phyloP scores from a whole-genome alignment of 2,113 vertebrate species.

The Myotis brandtii region DNA sequence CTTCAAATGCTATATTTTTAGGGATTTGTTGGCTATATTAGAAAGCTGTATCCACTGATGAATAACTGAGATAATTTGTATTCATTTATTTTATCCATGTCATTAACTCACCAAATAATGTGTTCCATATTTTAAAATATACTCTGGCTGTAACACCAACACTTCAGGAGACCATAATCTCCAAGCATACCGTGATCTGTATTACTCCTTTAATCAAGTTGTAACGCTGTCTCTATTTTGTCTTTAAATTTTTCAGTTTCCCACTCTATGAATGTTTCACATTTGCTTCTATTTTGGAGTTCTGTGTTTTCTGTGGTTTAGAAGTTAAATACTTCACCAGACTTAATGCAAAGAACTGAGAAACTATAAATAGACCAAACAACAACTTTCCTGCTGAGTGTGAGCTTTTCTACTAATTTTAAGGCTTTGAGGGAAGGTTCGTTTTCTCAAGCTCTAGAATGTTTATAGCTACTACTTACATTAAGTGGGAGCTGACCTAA shows the following conservation, averaged over 20 bases:
- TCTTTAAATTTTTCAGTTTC: conserved; percentile 43
- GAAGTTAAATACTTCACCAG: conserved; percentile 58
- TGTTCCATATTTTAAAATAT: neutral
- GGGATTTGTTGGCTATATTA: neutral
- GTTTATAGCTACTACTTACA: conserved; percentile 56
- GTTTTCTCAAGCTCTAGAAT: conserved; percentile 61
- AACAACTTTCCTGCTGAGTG: conserved; percentile 74
- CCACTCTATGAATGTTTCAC: conserved; percentile 8
- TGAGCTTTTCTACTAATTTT: conserved; percentile 75
- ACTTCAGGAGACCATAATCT: neutral
- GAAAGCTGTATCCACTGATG: neutral
- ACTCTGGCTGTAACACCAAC: neutral
- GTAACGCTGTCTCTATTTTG: neutral
- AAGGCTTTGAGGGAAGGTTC: conserved; percentile 53
- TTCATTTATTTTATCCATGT: conserved; percentile 47
- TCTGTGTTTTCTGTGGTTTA: conserved; percentile 51
- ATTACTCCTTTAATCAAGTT: conserved; percentile 5
- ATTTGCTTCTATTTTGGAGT: conserved; percentile 49
- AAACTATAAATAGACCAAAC: conserved; percentile 80
- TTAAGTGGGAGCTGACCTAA: conserved; percentile 72
- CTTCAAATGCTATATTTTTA: neutral
- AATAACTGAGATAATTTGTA: conserved; percentile 14
- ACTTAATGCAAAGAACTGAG: conserved; percentile 72
- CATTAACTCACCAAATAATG: conserved; percentile 49
- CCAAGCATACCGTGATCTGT: neutral